A percentile compares a stretch with the other conserved stretches of the same genome.
These are phyloP conservation scores for Dicerorhinus sumatrensis DNA, from an alignment of 2,113 vertebrate genomes.

Conservation along the genomic window DNA sequence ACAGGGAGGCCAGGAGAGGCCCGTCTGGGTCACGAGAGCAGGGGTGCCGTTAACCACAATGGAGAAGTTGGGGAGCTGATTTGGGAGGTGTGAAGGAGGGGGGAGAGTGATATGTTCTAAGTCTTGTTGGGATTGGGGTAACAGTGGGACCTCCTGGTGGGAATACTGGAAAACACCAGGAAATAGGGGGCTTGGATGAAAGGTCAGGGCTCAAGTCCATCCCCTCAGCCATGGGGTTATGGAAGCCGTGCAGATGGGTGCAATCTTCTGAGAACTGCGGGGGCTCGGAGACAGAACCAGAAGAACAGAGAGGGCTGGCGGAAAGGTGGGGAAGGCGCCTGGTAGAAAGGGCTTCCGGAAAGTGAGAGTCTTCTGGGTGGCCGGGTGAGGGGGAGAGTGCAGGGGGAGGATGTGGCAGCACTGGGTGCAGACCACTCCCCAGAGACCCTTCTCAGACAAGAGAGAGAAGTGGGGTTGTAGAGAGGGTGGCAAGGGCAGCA, in stretches of 20 bases:
- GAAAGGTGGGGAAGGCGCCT: no score
- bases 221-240: background rate
- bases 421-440: background rate
- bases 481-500: background rate
- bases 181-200: background rate
- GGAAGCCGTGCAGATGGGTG: background rate
- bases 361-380: background rate
- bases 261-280: background rate
- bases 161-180: background rate
- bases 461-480: background rate
- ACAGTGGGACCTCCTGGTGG: background rate
- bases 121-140: background rate
- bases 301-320: background rate
- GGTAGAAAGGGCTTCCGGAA: background rate
- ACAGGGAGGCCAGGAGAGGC: background rate
- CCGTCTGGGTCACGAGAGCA: background rate
- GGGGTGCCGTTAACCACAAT: background rate
- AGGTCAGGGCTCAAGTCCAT: background rate
- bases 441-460: background rate
- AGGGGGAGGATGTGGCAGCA: background rate
- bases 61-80: background rate
- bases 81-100: background rate
- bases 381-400: background rate
- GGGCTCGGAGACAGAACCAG: background rate
- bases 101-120: background rate